Conservation (phyloP, 2,113 vertebrate genomes). For the Megaleporinus macrocephalus region DNA sequence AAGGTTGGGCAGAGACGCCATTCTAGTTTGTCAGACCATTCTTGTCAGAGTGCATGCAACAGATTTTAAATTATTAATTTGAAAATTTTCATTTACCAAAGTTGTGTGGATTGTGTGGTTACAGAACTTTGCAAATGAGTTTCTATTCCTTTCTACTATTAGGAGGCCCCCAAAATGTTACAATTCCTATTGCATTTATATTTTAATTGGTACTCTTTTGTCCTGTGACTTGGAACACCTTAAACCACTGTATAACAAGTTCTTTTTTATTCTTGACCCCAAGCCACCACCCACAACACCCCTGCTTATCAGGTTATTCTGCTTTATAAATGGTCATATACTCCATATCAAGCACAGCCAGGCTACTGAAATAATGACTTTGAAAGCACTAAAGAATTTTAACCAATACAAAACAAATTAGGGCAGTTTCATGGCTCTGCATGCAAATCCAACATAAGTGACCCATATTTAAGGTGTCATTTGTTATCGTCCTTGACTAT, state of each 20-base stretch:
- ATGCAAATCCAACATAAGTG: conserved; percentile 63
- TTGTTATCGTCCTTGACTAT: conserved; percentile 71
- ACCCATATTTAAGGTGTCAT: conserved; percentile 59
- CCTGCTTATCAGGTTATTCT: not conserved
- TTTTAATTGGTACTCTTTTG: conserved; percentile 13
- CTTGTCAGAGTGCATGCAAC: not conserved
- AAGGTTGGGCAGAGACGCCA: not conserved
- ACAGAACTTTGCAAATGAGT: not conserved
- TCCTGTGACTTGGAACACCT: not conserved
- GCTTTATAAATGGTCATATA: conserved; percentile 20
- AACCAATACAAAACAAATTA: conserved; percentile 61
- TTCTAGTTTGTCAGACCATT: not conserved
- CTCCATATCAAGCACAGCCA: conserved; percentile 13
- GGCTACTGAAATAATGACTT: conserved; percentile 60
- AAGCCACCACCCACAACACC: not conserved
- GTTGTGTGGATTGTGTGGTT: not conserved
- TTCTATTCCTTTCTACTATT: not conserved
- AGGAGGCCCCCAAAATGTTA: not conserved
- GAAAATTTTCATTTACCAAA: not conserved
- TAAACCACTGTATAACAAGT: not conserved
- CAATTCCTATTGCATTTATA: not conserved
- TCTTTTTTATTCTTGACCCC: conserved; percentile 21
- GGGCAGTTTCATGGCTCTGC: conserved; percentile 48
- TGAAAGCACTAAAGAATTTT: conserved; percentile 55
- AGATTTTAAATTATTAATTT: not conserved